These are phyloP conservation scores for Drosophila gaucha DNA, from an alignment of 2,888 invertebrate species.

Conservation along the genomic window DNA sequence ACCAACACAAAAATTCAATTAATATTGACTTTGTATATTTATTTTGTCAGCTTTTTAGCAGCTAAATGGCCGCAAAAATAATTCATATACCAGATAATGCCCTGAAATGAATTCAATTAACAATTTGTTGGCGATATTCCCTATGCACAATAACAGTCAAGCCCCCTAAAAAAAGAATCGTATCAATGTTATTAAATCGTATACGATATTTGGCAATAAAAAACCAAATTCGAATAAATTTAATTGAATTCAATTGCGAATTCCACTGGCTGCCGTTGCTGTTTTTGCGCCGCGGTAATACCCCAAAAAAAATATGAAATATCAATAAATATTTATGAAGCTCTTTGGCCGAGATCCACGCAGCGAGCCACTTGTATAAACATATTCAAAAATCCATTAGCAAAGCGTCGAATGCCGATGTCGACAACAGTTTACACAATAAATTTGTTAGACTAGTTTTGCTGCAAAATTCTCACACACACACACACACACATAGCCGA, in stretches of 20 bases:
- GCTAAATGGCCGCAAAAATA: constrained; percentile 4
- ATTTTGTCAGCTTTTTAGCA: constrained; percentile 10
- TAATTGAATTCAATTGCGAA: constrained; percentile 53
- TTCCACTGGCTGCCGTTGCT: constrained; percentile 1
- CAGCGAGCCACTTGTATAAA: constrained; percentile 33
- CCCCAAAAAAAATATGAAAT: constrained; percentile 26
- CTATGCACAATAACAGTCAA: not conserved
- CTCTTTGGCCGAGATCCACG: constrained; percentile 18
- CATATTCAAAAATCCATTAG: constrained; percentile 69
- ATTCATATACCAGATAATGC: constrained; percentile 8
- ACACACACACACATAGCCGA: not conserved
- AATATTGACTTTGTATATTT: not conserved
- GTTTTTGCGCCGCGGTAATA: not conserved
- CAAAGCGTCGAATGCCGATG: constrained; percentile 31
- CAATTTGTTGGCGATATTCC: constrained; percentile 10
- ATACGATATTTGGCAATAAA: constrained; percentile 15
- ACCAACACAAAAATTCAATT: constrained; percentile 11
- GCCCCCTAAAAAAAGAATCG: constrained; percentile 2
- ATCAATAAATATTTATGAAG: constrained; percentile 75
- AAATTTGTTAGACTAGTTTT: constrained; percentile 55
- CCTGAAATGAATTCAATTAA: constrained; percentile 17
- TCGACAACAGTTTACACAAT: constrained; percentile 69
- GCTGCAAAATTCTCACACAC: not conserved
- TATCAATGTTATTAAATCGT: constrained; percentile 29
- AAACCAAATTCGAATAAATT: constrained; percentile 45